These are phyloP conservation scores for Linnaemya vulpina DNA, from an alignment of 2,888 invertebrate species.

Conservation along the genomic window DNA sequence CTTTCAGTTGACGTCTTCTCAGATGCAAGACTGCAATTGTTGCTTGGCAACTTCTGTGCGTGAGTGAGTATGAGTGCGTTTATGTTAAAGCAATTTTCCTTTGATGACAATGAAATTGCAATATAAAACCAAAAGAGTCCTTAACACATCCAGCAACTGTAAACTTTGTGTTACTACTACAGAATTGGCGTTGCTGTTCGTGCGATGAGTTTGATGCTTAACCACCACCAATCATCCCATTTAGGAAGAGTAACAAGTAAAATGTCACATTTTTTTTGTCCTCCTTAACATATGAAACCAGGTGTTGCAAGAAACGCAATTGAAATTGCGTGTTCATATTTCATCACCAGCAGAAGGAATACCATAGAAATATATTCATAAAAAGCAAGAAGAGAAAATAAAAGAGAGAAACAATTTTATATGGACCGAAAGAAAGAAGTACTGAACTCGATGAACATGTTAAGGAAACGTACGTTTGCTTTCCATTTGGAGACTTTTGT, in stretches of 20 bases:
- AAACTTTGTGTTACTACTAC: constrained; percentile 48
- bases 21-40: constrained; percentile 48
- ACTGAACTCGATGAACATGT: constrained; percentile 44
- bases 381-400: background rate
- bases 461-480: constrained; percentile 61
- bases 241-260: constrained; percentile 46
- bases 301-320: constrained; percentile 66
- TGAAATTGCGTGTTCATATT: constrained; percentile 68
- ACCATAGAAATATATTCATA: background rate
- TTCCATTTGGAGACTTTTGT: constrained; percentile 39
- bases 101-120: constrained; percentile 60
- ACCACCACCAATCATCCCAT: constrained; percentile 31
- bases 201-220: constrained; percentile 28
- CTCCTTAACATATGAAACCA: constrained; percentile 33
- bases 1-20: background rate
- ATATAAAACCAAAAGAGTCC: constrained; percentile 60
- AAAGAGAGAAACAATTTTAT: background rate
- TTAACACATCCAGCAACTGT: constrained; percentile 55
- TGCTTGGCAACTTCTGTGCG: constrained; percentile 56
- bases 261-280: constrained; percentile 53
- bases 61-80: constrained; percentile 20
- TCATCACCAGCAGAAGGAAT: constrained; percentile 20
- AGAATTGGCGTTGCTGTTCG: background rate
- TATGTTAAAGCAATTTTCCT: constrained; percentile 50
- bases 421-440: constrained; percentile 1